These are phyloP conservation scores for Pangasius krempfi DNA, from an alignment of 2,797 vertebrate species.

Conservation along the genomic window DNA sequence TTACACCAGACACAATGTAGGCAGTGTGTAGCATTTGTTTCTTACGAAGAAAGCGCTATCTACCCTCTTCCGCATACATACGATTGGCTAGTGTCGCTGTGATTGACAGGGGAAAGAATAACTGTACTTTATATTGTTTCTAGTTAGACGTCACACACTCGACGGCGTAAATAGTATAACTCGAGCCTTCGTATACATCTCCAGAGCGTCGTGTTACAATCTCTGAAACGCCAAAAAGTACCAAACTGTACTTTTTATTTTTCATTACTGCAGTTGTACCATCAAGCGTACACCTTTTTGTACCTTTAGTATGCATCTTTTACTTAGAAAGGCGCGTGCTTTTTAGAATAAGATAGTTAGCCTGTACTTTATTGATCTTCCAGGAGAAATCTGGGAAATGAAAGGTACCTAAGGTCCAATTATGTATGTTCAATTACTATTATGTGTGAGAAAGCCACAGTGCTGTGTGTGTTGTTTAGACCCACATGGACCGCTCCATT, in stretches of 20 bases:
- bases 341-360: neutral
- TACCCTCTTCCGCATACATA: neutral
- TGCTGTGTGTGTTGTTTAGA: neutral
- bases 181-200: too few relatives aligned
- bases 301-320: too few relatives aligned
- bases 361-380: neutral
- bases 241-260: too few relatives aligned
- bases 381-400: neutral
- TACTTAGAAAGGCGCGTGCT: neutral
- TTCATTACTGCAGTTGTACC: too few relatives aligned
- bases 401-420: neutral
- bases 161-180: too few relatives aligned
- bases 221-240: too few relatives aligned
- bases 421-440: neutral
- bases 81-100: neutral
- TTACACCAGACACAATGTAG: neutral
- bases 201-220: too few relatives aligned
- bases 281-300: too few relatives aligned
- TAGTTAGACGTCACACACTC: too few relatives aligned
- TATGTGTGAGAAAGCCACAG: neutral
- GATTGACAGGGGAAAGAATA: too few relatives aligned
- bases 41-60: neutral
- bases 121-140: too few relatives aligned
- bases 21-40: neutral
- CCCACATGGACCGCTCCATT: neutral